Evolutionary conservation across 2,113 vertebrate species (phyloP).

Genomic region (Perca flavescens): DNA sequence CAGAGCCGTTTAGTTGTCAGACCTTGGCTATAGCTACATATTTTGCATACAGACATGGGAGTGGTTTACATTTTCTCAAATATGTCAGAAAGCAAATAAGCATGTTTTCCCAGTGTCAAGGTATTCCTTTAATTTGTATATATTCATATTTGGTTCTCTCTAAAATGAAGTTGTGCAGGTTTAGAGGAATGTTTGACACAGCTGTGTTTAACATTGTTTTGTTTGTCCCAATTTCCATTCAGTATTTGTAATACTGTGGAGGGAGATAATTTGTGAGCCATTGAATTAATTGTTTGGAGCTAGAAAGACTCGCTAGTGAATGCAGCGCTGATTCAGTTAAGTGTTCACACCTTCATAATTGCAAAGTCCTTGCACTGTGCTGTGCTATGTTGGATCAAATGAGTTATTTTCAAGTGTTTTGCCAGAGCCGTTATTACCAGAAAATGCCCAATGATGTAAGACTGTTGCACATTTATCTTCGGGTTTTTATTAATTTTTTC

Average conservation of each 20-base stretch:
- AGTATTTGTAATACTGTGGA: constrained; percentile 10
- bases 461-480: constrained; percentile 18
- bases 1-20: too few species aligned
- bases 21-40: not conserved
- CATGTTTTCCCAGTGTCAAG: not conserved
- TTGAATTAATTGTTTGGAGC: constrained; percentile 16
- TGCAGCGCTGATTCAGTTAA: constrained; percentile 14
- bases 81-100: not conserved
- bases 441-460: constrained; percentile 13
- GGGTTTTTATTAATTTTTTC: not conserved
- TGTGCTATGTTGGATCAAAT: constrained; percentile 4
- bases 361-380: constrained; percentile 7
- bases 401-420: constrained; percentile 29
- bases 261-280: constrained; percentile 10
- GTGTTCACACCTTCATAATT: constrained; percentile 23
- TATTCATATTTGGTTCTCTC: not conserved
- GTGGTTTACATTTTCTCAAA: not conserved
- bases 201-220: not conserved
- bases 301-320: not conserved
- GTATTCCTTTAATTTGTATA: not conserved
- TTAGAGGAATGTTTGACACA: not conserved
- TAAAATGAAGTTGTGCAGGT: not conserved
- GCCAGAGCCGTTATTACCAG: constrained; percentile 14
- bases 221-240: constrained; percentile 17
- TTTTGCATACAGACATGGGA: too few species aligned